These are phyloP conservation scores for Centroberyx gerrardi DNA, from an alignment of 2,797 vertebrate genomes.

Conservation along the genomic window DNA sequence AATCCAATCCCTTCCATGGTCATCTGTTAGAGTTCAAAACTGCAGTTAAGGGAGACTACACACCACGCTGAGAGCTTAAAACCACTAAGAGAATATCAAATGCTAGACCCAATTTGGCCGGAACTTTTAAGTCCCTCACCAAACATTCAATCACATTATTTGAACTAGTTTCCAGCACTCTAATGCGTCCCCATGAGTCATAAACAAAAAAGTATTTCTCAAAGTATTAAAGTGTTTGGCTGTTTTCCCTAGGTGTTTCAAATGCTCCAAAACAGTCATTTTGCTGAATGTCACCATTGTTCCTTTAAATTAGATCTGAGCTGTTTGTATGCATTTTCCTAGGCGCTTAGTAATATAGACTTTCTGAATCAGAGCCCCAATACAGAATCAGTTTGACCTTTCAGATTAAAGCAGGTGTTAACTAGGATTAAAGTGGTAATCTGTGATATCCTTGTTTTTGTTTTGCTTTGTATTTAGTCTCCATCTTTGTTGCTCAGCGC, in stretches of 20 bases:
- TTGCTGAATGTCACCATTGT: neutral
- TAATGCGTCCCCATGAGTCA: conserved; percentile 1
- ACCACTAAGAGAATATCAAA: conserved; percentile 19
- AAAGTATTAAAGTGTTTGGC: neutral
- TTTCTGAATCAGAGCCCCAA: neutral
- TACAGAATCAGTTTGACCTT: neutral
- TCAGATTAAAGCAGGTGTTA: neutral
- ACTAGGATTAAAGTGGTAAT: neutral
- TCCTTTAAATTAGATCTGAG: neutral
- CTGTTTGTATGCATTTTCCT: neutral
- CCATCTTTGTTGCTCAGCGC: no score
- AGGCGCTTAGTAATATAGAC: neutral
- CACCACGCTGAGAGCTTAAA: neutral
- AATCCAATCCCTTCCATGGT: conserved; percentile 4
- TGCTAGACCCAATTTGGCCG: neutral
- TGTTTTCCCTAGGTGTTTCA: neutral
- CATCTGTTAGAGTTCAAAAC: conserved; percentile 17
- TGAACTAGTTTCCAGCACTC: conserved; percentile 17
- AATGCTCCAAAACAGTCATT: neutral
- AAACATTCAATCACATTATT: conserved; percentile 25
- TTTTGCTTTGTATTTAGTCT: no score
- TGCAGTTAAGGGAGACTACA: neutral
- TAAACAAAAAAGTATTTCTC: neutral
- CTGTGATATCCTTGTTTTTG: neutral
- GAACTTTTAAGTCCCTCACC: neutral